Conservation (phyloP, 1,140 invertebrate genomes). For the Alviniconcha marisindica region DNA sequence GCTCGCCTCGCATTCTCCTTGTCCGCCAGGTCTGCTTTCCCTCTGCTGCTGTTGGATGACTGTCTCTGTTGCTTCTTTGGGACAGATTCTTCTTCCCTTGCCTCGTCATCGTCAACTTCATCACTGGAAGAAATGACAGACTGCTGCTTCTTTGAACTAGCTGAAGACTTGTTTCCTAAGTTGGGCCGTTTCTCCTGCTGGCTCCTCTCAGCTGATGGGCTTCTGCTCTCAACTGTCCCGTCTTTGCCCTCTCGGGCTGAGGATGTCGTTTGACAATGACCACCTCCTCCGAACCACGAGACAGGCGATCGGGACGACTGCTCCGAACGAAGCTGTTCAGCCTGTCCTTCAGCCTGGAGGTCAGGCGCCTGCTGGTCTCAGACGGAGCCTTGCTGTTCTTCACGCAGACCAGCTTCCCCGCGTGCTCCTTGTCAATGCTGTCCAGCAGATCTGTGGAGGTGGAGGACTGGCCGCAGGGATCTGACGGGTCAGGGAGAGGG, state of each 20-base stretch:
- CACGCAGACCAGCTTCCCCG: background rate
- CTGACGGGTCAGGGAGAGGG: background rate
- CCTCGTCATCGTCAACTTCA: constrained; percentile 1
- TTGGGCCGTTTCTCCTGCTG: background rate
- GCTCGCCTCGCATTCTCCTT: background rate
- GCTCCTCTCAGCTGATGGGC: constrained; percentile 9
- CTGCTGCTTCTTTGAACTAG: no score
- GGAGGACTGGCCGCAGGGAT: background rate
- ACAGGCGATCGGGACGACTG: background rate
- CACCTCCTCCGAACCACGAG: background rate
- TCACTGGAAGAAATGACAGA: background rate
- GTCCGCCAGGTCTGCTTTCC: background rate
- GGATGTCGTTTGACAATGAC: background rate
- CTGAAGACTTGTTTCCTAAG: background rate
- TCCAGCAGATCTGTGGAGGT: background rate
- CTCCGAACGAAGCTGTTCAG: background rate
- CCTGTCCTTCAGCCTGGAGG: constrained; percentile 13
- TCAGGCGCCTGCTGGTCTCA: background rate
- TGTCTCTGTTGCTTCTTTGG: background rate
- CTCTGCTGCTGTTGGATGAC: background rate
- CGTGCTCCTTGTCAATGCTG: constrained; percentile 1
- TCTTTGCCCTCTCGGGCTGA: background rate
- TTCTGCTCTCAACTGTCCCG: background rate
- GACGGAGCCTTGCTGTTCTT: background rate
- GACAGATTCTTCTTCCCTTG: constrained; percentile 1